Base-by-base conservation (phyloP, 2,797 vertebrate species). In the Brotogeris chrysoptera region DNA sequence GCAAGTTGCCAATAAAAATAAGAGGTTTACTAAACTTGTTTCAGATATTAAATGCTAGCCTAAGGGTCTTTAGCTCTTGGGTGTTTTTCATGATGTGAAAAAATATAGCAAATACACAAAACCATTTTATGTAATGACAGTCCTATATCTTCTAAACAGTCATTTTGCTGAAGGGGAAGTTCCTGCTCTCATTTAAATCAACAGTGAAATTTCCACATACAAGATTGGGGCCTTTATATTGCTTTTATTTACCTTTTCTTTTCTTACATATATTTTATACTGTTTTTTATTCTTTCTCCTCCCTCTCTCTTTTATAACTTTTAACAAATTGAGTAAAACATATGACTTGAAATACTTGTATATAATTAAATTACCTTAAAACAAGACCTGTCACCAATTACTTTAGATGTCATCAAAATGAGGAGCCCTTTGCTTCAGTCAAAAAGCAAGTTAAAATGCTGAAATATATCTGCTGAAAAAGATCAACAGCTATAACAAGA, bases 21-120 rank as follows among this genome's bases (percentile, higher is more conserved):
- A 88, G 61, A 74, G 74, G 57, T 59, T 92, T 93, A 86, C 52
- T 59, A 70, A 81, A 92, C 64, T 90, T 88, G 38, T 86, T 94
- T 79, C 83, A 85, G 86, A 88, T 63, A 85, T 87, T 95, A 91
- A 91, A 89, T 74, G 60, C 61, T 92, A 84, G 80, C 86, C 83
- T 55, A 36, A 28, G 30, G 84, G n/a, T 66, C 41, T 86, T 88
- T 63, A 85, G 39, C 20, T 89, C 74, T 57, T 82, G 50, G 46
- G 21, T 52, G 13, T 85, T 91, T 89, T 79, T 68, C 1, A 2
- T 71, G 36, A 95, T 57, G 59, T 32, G 27, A 72, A 92, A 94
- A 88, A 91, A 77, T 61, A 60, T 0, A 57, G 47, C 47, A 93
- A 92, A 87, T 46, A 65, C 27, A 91, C 16, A 69, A 85, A 92